Base-by-base conservation (phyloP, 2,888 invertebrate species). In the Lithodes maja region DNA sequence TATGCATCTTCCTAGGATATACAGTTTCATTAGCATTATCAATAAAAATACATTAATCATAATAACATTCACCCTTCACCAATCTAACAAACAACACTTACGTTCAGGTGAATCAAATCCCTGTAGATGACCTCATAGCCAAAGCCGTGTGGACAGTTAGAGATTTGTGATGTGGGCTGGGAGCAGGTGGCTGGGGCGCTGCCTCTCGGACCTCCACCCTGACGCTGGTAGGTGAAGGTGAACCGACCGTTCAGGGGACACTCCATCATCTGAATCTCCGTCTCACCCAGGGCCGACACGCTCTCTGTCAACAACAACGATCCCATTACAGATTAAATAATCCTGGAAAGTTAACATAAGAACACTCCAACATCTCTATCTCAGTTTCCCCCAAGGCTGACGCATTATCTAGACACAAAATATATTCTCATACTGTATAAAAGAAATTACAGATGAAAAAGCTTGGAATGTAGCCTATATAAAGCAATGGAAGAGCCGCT, bases 121-220 rank as follows among this genome's bases (percentile, higher is more conserved):
- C 71, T 12, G 2, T 71, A 71, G 17, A 71, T 71, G 17, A 71
- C 71, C n/a, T 71, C 17, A 17, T 71, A 71, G 5, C 71, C 71
- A 71, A 71, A 71, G 71, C 71, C 71, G 71, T 71, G 71, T n/a
- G 71, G 71, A n/a, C 71, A 71, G 71, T 71, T 71, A 3, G 71
- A 71, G 71, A 71, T n/a, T 12, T 71, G n/a, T n/a, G 71, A 71
- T 12, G n/a, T 12, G 15, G 71, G 71, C 3, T 71, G 71, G n/a
- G 71, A 17, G n/a, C 71, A 71, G 71, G 71, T n/a, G n/a, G 17
- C 71, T 61, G 68, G 9, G 5, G 71, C 71, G 12, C 3, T 5
- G 1, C 12, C 3, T 5, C 3, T 3, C 17, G n/a, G n/a, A n/a
- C n/a, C 15, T 17, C 71, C 71, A n/a, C n/a, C 17, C 5, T 17